These are phyloP conservation scores for Dasypolia templi DNA, from an alignment of 2,888 invertebrate genomes.

Conservation along the genomic window DNA sequence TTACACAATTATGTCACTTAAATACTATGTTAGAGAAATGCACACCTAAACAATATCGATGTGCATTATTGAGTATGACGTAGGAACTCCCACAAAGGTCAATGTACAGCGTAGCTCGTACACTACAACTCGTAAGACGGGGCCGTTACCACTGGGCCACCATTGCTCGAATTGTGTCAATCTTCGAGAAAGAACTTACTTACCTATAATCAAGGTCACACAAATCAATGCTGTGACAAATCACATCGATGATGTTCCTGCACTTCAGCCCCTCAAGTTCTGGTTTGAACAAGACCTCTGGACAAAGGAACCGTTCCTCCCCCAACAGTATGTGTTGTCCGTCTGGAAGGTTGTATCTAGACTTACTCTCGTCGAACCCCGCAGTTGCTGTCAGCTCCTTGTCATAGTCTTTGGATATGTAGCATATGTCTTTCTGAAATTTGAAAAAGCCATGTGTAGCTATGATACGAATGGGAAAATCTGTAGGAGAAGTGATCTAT, in stretches of 20 bases:
- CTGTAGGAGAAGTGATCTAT: not conserved
- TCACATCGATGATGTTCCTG: conserved; percentile 92
- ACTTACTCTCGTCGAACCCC: conserved; percentile 94
- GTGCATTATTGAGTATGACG: no score
- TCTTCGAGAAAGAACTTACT: not conserved
- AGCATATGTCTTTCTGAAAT: conserved; percentile 79
- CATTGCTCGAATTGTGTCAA: not conserved
- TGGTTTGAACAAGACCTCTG: conserved; percentile 96
- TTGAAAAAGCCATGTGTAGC: not conserved
- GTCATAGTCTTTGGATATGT: conserved; percentile 75
- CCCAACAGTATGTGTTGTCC: conserved; percentile 95
- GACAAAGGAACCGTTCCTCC: conserved; percentile 95
- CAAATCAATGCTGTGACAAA: conserved; percentile 90
- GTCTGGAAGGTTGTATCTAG: conserved; percentile 96
- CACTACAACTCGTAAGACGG: no score
- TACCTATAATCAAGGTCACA: conserved; percentile 93
- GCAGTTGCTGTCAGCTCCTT: conserved; percentile 62
- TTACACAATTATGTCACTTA: no score
- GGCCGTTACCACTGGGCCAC: not conserved
- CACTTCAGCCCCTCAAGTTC: conserved; percentile 94
- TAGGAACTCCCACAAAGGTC: no score
- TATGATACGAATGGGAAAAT: not conserved
- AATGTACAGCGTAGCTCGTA: no score
- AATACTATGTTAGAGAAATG: no score
- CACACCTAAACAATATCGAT: no score